phyloP scores from a whole-genome alignment of 2,888 invertebrate species.

The Scaptomyza tumidula region DNA sequence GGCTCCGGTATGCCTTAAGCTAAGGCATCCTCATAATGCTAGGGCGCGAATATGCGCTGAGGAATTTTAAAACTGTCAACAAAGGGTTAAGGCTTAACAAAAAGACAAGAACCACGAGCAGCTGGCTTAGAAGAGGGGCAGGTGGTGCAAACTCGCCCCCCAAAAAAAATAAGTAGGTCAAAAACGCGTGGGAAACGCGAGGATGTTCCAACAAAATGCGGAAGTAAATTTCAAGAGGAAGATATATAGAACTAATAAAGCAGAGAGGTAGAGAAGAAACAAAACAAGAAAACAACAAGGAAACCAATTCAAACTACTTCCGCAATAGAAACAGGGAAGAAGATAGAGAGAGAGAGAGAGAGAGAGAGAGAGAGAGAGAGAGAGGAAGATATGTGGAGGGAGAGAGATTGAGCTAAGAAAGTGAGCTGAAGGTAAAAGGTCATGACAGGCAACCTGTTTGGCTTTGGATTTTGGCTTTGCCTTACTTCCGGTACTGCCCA shows the following conservation, averaged over 20 bases:
- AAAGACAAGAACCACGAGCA: conserved; percentile 52
- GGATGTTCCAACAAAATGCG: conserved; percentile 36
- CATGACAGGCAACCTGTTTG: conserved; percentile 67
- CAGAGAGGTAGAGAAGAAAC: conserved; percentile 17
- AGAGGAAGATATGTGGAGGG: conserved; percentile 1
- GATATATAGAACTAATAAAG: conserved; percentile 74
- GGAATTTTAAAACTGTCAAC: conserved; percentile 51
- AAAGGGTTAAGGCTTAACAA: conserved; percentile 65
- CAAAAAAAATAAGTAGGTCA: conserved; percentile 54
- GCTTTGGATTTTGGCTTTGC: conserved; percentile 49
- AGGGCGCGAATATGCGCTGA: conserved; percentile 20
- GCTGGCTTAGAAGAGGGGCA: conserved; percentile 41
- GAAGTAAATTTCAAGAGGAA: conserved; percentile 67
- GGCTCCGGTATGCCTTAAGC: conserved; percentile 1
- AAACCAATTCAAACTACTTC: conserved; percentile 65
- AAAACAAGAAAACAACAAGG: conserved; percentile 37
- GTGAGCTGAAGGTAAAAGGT: conserved; percentile 72
- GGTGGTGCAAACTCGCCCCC: conserved; percentile 21
- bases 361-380: conserved; percentile 8
- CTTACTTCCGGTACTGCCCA: conserved; percentile 55
- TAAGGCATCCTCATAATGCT: conserved; percentile 56
- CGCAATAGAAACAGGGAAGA: conserved; percentile 30
- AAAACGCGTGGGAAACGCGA: conserved; percentile 61
- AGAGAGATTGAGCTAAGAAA: conserved; percentile 6
- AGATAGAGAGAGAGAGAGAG: background rate